A percentile compares a stretch with the other conserved stretches of the same genome.
Conservation (phyloP, 2,888 invertebrate genomes). For the Nephrotoma flavescens region DNA sequence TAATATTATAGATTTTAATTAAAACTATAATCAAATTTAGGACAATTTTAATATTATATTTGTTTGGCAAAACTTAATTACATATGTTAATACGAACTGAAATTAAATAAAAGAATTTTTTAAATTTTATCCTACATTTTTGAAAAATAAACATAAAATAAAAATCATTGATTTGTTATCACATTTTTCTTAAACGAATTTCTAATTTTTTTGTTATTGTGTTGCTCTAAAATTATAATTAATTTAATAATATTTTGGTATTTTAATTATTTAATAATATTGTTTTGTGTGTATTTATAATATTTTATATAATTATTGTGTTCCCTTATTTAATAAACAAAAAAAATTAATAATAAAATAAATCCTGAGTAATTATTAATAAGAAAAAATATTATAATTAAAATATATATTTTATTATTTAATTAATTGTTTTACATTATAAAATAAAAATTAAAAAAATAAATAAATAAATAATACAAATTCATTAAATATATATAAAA, state of each 20-base stretch:
- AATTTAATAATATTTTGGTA: not conserved
- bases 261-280: not conserved
- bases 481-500: not conserved
- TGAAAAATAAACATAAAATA: not conserved
- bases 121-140: not conserved
- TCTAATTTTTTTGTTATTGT: not conserved
- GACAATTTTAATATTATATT: not conserved
- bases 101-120: not conserved
- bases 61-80: not conserved
- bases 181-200: not conserved
- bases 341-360: not conserved
- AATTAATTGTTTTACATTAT: not conserved
- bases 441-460: conserved; percentile 3
- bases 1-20: not conserved
- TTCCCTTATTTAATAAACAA: not conserved
- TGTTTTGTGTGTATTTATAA: not conserved
- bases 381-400: conserved; percentile 1
- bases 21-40: not conserved
- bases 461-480: not conserved
- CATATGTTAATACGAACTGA: not conserved
- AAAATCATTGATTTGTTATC: not conserved
- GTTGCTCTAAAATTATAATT: not conserved
- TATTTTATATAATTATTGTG: not conserved
- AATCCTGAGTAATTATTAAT: not conserved
- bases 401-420: not conserved